Evolutionary conservation across 2,888 invertebrate genomes (phyloP).

Genomic region (Hyles lineata): DNA sequence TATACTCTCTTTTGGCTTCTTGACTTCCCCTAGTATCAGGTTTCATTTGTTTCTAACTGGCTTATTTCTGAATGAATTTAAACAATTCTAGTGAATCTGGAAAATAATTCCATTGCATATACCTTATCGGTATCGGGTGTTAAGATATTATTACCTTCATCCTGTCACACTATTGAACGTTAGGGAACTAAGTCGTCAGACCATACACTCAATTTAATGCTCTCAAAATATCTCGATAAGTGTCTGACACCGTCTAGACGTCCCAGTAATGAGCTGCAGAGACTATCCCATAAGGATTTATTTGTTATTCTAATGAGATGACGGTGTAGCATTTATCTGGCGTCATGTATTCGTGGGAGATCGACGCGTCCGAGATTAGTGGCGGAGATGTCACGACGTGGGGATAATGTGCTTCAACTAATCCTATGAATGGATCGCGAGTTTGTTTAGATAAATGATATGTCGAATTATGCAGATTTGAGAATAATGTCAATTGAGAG

Average conservation of each 20-base stretch:
- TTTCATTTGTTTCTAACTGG: no score
- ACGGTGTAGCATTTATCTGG: constrained; percentile 33
- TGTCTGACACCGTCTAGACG: constrained; percentile 32
- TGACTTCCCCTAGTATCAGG: no score
- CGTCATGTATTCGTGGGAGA: constrained; percentile 22
- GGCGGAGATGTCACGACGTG: constrained; percentile 27
- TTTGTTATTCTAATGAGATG: constrained; percentile 53
- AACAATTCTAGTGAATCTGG: no score
- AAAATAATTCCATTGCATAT: no score
- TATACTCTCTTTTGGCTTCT: no score
- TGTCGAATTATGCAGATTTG: not conserved
- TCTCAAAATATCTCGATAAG: not conserved
- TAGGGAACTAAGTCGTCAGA: no score
- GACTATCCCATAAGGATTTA: constrained; percentile 40
- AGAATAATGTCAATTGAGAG: not conserved
- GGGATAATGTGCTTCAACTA: not conserved
- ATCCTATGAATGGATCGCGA: constrained; percentile 7
- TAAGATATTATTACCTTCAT: no score
- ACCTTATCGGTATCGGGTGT: no score
- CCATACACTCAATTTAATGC: no score
- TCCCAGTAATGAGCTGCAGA: constrained; percentile 40
- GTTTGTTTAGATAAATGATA: not conserved
- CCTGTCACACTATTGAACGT: no score
- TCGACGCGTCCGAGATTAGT: constrained; percentile 40
- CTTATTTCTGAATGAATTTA: no score